Evolutionary conservation across 2,888 invertebrate genomes (phyloP).

Genomic region (Galeruca laticollis): DNA sequence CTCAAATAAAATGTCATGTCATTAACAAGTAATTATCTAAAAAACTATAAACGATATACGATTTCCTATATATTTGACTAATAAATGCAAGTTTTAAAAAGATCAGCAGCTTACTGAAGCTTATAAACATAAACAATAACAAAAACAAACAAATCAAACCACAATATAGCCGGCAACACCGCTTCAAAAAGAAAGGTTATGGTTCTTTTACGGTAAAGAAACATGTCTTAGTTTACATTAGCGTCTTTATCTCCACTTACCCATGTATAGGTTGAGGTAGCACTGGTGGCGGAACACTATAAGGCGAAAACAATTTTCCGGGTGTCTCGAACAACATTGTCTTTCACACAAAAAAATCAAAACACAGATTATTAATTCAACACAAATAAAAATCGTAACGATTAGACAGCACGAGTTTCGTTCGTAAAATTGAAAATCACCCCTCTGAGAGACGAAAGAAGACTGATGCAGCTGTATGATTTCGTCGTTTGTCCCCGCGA

Average conservation of each 20-base stretch:
- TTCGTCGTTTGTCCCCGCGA: slow-evolving; percentile 40
- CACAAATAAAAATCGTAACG: slow-evolving; percentile 18
- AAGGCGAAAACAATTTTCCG: slow-evolving; percentile 76
- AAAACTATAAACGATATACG: background rate
- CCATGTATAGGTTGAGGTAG: slow-evolving; percentile 57
- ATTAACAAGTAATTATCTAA: background rate
- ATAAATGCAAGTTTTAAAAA: slow-evolving; percentile 1
- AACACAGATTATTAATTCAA: slow-evolving; percentile 26
- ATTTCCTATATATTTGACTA: background rate
- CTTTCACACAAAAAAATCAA: slow-evolving; percentile 34
- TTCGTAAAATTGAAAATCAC: slow-evolving; percentile 51
- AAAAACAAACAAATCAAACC: slow-evolving; percentile 20
- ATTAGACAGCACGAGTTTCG: slow-evolving; percentile 31
- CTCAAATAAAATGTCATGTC: too few species aligned
- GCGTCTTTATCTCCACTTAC: slow-evolving; percentile 55
- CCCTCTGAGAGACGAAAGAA: slow-evolving; percentile 53
- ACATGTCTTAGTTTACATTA: background rate
- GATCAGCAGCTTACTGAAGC: background rate
- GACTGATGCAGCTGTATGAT: slow-evolving; percentile 55
- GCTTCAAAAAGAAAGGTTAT: slow-evolving; percentile 41
- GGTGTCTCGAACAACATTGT: slow-evolving; percentile 79
- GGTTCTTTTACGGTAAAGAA: slow-evolving; percentile 25
- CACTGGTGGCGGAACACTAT: slow-evolving; percentile 78
- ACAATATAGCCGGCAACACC: slow-evolving; percentile 36
- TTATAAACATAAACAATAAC: slow-evolving; percentile 14